A percentile compares a stretch with the other conserved stretches of the same genome.
Evolutionary conservation across 2,888 invertebrate species (phyloP).

Genomic region (Meteorus colon): DNA sequence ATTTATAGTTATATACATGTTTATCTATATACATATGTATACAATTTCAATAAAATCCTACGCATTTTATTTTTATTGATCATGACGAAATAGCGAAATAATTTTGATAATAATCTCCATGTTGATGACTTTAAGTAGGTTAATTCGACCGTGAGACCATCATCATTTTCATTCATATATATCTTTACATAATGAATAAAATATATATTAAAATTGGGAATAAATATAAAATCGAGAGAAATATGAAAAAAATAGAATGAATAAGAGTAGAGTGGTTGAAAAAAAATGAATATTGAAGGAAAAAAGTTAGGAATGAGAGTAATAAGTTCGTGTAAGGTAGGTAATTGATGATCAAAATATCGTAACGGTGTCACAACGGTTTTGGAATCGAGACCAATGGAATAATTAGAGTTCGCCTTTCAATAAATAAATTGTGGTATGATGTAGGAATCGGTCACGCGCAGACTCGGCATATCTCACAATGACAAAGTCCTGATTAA

Average conservation of each 20-base stretch:
- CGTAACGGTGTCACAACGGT: constrained; percentile 28
- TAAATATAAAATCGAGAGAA: neutral
- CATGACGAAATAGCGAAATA: constrained; percentile 26
- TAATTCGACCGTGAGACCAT: constrained; percentile 24
- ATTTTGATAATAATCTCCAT: constrained; percentile 33
- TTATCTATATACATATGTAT: constrained; percentile 12
- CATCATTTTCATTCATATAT: neutral
- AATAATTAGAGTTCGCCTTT: constrained; percentile 32
- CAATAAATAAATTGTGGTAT: constrained; percentile 9
- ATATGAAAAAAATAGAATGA: neutral
- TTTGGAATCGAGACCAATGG: constrained; percentile 33
- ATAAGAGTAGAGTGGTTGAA: neutral
- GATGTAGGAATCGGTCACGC: constrained; percentile 27
- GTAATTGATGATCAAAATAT: constrained; percentile 30
- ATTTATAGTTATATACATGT: constrained; percentile 10
- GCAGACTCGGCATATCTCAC: constrained; percentile 24
- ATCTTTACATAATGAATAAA: neutral
- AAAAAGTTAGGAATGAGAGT: constrained; percentile 33
- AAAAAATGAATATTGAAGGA: neutral
- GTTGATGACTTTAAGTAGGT: constrained; percentile 38
- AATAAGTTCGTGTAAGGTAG: constrained; percentile 22
- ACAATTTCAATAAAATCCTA: constrained; percentile 16
- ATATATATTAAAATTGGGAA: constrained; percentile 32
- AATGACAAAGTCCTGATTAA: constrained; percentile 63
- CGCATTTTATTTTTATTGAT: constrained; percentile 23